Conservation (phyloP, 2,113 vertebrate species). For the Tringa solitaria region DNA sequence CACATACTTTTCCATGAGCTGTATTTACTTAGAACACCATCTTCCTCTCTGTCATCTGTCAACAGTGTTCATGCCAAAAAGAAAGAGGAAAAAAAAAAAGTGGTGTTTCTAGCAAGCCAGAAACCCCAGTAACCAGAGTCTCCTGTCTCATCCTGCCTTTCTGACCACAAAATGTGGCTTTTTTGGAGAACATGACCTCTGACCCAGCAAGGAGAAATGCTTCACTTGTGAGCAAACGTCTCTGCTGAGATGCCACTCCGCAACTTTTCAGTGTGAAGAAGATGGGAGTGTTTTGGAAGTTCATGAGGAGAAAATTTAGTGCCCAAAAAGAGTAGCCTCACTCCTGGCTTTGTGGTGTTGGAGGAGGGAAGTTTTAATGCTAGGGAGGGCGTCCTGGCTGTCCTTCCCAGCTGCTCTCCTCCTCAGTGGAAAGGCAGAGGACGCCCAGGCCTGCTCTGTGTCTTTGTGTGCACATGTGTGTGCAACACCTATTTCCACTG, state of each 20-base stretch:
- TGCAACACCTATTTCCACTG: background rate
- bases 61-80: background rate
- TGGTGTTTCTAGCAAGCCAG: background rate
- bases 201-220: background rate
- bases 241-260: background rate
- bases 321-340: background rate
- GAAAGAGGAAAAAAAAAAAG: background rate
- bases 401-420: background rate
- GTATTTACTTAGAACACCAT: background rate
- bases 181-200: constrained; percentile 5
- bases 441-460: background rate
- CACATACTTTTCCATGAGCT: background rate
- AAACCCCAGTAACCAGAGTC: constrained; percentile 2
- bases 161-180: constrained; percentile 12
- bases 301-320: background rate
- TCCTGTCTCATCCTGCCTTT: constrained; percentile 2
- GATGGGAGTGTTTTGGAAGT: background rate
- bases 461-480: rapidly evolving
- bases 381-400: background rate
- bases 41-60: constrained; percentile 24
- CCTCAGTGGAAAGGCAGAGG: background rate
- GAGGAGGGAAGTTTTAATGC: background rate
- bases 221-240: constrained; percentile 3
- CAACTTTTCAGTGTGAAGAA: background rate
- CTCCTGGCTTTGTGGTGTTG: background rate